Conservation (phyloP, 2,888 invertebrate species). For the Octonoba sinensis region DNA sequence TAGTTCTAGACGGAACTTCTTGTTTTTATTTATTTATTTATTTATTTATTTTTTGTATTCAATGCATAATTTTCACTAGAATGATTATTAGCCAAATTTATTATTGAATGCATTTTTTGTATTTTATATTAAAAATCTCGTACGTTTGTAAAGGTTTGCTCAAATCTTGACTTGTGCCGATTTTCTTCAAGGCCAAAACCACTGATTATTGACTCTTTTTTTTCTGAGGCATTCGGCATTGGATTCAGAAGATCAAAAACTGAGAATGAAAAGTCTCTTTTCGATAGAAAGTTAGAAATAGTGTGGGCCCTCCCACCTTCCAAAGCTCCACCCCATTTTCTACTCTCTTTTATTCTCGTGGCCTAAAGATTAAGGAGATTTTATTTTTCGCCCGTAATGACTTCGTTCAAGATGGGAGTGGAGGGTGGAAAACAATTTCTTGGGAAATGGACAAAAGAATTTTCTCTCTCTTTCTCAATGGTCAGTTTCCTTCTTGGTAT, state of each 20-base stretch:
- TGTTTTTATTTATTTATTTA: too few relatives aligned
- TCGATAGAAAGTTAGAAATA: constrained; percentile 62
- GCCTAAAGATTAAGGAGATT: constrained; percentile 56
- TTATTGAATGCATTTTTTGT: too few relatives aligned
- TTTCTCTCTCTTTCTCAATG: constrained; percentile 32
- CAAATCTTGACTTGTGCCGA: constrained; percentile 2
- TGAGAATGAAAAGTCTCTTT: constrained; percentile 61
- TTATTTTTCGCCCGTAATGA: constrained; percentile 61
- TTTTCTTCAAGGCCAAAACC: neutral
- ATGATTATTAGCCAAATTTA: too few relatives aligned
- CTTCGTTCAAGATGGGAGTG: constrained; percentile 12
- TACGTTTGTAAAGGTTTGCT: too few relatives aligned
- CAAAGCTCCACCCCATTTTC: constrained; percentile 31
- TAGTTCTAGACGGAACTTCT: too few relatives aligned
- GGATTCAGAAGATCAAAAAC: constrained; percentile 58
- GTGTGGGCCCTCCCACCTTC: constrained; percentile 13
- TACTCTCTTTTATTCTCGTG: constrained; percentile 43
- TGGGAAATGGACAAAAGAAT: constrained; percentile 46
- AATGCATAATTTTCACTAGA: neutral
- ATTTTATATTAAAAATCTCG: too few relatives aligned
- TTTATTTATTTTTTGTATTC: too few relatives aligned
- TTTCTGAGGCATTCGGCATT: constrained; percentile 39
- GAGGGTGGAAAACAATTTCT: constrained; percentile 16
- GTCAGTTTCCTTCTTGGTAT: constrained; percentile 53
- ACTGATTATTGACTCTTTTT: constrained; percentile 26